These are phyloP conservation scores for Scopus umbretta DNA, from an alignment of 2,113 vertebrate species.

Conservation along the genomic window DNA sequence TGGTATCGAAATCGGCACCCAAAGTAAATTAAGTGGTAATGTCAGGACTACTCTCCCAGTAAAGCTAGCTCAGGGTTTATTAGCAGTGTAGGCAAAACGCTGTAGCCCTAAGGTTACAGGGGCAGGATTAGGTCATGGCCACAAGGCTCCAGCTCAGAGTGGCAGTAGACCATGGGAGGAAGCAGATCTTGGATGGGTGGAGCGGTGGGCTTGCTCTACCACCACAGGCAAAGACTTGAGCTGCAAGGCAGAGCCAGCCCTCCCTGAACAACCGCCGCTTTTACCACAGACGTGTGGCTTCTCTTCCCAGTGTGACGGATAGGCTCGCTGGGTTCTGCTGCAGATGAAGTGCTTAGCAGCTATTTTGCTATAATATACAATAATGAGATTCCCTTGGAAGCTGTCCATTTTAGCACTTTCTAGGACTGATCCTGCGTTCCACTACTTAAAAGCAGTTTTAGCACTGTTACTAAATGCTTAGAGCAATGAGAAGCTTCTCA, in stretches of 20 bases:
- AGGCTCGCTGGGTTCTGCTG: not conserved
- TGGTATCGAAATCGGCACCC: not conserved
- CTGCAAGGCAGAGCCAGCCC: not conserved
- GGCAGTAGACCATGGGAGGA: not conserved
- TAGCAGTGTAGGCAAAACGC: not conserved
- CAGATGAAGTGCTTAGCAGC: not conserved
- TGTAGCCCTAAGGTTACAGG: not conserved
- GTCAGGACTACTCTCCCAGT: not conserved
- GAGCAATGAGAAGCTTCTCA: not conserved
- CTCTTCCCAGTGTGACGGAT: not conserved
- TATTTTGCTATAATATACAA: not conserved
- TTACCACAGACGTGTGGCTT: not conserved
- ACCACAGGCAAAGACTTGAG: not conserved
- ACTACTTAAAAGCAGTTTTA: not conserved
- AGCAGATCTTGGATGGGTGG: accelerated
- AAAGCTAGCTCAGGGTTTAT: not conserved
- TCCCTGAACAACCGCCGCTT: accelerated
- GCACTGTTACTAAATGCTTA: not conserved
- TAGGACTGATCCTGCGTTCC: not conserved
- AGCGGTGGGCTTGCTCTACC: accelerated
- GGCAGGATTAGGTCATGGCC: too few relatives aligned
- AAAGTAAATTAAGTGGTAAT: not conserved
- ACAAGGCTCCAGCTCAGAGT: not conserved
- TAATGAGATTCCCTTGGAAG: not conserved
- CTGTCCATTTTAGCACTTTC: not conserved